Evolutionary conservation across 1,140 invertebrate species (phyloP).

Genomic region (Caenorhabditis inopinata): DNA sequence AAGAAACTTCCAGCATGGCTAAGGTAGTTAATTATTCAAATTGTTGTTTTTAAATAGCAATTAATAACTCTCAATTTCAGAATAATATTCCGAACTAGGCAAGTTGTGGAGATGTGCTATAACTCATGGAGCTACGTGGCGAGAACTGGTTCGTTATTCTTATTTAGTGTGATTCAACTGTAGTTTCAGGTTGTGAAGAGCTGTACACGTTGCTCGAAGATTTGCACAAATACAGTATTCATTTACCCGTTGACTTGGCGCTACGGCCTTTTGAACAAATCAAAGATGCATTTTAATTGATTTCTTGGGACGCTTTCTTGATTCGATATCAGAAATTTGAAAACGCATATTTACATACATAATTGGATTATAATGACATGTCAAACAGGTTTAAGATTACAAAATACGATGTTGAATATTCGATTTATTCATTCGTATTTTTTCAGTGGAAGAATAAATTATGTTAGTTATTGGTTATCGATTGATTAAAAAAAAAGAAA

Average conservation of each 20-base stretch:
- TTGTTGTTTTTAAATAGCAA: too few relatives aligned
- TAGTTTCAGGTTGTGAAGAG: slow-evolving; percentile 84
- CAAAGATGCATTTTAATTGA: slow-evolving; percentile 89
- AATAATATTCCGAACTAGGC: slow-evolving; percentile 84
- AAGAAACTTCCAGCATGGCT: slow-evolving; percentile 89
- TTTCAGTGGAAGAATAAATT: neutral
- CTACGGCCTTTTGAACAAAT: slow-evolving; percentile 94
- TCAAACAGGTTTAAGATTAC: neutral
- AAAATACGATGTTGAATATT: neutral
- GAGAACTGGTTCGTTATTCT: slow-evolving; percentile 76
- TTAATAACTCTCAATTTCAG: slow-evolving; percentile 67
- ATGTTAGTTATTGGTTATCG: neutral
- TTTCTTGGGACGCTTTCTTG: too few relatives aligned
- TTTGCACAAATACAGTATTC: slow-evolving; percentile 82
- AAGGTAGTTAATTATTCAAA: too few relatives aligned
- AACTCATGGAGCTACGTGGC: slow-evolving; percentile 89
- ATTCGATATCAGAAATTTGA: neutral
- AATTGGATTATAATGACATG: neutral
- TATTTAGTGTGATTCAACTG: neutral
- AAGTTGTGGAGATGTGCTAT: slow-evolving; percentile 85
- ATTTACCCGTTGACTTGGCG: slow-evolving; percentile 89
- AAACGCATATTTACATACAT: neutral
- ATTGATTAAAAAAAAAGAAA: too few relatives aligned
- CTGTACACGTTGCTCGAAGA: slow-evolving; percentile 84
- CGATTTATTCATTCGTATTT: neutral